Base-by-base conservation (phyloP, 2,113 vertebrate species). In the Scolopax mira region DNA sequence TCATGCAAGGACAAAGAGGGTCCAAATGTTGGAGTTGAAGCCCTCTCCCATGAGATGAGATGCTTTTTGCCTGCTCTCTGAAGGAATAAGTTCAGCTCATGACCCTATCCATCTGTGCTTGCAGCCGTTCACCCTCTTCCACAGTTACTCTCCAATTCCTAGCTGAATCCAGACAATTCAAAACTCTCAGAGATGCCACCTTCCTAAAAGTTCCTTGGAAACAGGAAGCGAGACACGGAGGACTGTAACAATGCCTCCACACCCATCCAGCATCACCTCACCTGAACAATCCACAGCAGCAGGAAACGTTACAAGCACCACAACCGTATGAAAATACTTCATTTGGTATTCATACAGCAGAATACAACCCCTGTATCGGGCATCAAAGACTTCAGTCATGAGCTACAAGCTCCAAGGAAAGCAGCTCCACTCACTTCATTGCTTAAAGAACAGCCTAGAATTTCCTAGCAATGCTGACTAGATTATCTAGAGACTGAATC, bases 181-280 rank as follows among this genome's bases (percentile, higher is more conserved):
- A 80, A 92, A 60, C 31, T 54, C 85, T 54, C 39, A 33, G 33
- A 77, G 10, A 65, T 30, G 16, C 21, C 31, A 13, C 23, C 33
- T 80, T 41, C 33, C 79, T 71, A 13, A 23, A 70, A 66, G 41
- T 73, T 91, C 44, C 9, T 16, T 2, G 14, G 78, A 62, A 65
- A 65, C 22, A 48, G 21, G 21, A 88, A 86, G 35, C 0, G 0
- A 80, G 44, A 18, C 2, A 4, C 44, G 24, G 9, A 61, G 11
- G 24, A 61, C 27, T 3, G 0, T 18, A 81, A 49, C 55, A 62
- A 14, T 11, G 14, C 51, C 41, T 74, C 41, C 28, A 54, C 0
- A 5, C 23, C 57, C 33, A n/a, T n/a, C 37, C 55, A 66, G 42
- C 3, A 0, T n/a, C 67, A n/a, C 52, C 12, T 72, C 62, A 64